These are phyloP conservation scores for Pleuronectes platessa DNA, from an alignment of 2,113 vertebrate species.

Conservation along the genomic window DNA sequence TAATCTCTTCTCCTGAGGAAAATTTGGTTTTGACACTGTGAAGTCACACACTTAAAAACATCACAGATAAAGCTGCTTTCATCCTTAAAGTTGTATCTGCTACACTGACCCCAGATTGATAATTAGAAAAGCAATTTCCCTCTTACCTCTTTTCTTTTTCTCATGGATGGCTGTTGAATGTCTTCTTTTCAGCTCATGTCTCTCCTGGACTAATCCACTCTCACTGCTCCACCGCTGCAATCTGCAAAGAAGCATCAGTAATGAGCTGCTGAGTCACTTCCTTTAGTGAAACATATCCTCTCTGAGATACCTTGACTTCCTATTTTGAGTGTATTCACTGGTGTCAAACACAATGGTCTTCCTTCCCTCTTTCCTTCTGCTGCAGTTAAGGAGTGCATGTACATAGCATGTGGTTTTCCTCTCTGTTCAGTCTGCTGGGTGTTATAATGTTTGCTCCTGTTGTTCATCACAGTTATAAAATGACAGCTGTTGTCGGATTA, in stretches of 20 bases:
- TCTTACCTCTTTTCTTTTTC: constrained; percentile 47
- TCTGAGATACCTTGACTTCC: constrained; percentile 13
- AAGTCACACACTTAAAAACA: background rate
- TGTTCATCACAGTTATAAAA: no score
- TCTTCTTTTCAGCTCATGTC: background rate
- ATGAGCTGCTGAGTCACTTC: constrained; percentile 33
- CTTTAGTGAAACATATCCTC: constrained; percentile 38
- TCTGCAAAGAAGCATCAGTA: constrained; percentile 1
- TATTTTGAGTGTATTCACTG: background rate
- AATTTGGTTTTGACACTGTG: background rate
- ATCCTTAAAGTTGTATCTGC: background rate
- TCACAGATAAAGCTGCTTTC: background rate
- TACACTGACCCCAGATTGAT: background rate
- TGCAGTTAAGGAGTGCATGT: background rate
- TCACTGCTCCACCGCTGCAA: background rate
- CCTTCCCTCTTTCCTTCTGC: constrained; percentile 4
- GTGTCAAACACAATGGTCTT: background rate
- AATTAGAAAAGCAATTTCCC: constrained; percentile 7
- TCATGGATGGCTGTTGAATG: background rate
- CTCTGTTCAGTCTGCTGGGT: no score
- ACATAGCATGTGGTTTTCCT: no score
- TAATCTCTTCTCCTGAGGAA: background rate
- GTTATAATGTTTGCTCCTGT: no score
- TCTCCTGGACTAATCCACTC: background rate
- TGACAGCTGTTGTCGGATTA: background rate